phyloP scores from a whole-genome alignment of 2,797 vertebrate genomes.

The Alcedo quadribrachys region DNA sequence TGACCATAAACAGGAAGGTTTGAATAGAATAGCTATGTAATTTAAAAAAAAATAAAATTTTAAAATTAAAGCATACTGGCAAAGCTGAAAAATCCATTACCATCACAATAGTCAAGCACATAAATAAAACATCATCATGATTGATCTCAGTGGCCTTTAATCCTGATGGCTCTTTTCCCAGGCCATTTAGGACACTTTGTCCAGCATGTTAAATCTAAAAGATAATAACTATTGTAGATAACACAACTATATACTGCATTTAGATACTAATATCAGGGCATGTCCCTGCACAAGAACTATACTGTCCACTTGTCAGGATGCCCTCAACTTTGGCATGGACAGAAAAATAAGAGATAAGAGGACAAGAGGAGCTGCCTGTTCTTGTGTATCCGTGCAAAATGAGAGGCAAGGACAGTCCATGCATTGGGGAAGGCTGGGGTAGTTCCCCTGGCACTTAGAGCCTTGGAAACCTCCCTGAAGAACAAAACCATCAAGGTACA shows the following conservation, averaged over 20 bases:
- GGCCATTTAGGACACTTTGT: conserved; percentile 25
- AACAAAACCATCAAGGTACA: background rate
- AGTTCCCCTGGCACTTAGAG: background rate
- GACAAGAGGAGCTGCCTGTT: background rate
- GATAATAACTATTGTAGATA: conserved; percentile 13
- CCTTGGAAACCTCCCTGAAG: background rate
- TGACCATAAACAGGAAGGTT: background rate
- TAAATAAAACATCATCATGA: conserved; percentile 25
- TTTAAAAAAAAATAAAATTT: background rate
- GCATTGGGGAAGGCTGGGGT: background rate
- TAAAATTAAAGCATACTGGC: background rate
- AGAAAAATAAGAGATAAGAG: conserved; percentile 14
- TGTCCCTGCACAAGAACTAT: background rate
- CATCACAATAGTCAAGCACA: background rate
- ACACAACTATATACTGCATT: background rate
- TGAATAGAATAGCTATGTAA: background rate
- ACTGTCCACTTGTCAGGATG: background rate
- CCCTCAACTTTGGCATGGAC: background rate
- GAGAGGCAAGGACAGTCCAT: background rate
- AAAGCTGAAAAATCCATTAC: background rate
- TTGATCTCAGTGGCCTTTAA: conserved; percentile 31
- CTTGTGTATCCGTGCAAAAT: background rate
- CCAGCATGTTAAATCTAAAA: background rate
- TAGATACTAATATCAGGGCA: background rate
- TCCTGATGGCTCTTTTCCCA: conserved; percentile 33